These are phyloP conservation scores for Drosophila nebulosa DNA, from an alignment of 1,140 invertebrate genomes.

Conservation along the genomic window DNA sequence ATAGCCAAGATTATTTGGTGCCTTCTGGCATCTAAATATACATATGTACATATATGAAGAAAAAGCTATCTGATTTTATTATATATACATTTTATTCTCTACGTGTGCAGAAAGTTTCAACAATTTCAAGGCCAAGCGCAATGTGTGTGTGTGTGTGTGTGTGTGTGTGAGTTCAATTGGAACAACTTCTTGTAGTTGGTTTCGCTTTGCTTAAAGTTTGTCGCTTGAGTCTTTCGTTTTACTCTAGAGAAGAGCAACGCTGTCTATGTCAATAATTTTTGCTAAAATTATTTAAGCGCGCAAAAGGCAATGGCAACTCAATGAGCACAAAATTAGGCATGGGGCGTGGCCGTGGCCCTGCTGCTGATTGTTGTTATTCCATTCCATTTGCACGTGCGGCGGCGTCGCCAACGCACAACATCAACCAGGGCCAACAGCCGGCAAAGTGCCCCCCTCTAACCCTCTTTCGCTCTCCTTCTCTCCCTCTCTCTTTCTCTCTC, in stretches of 20 bases:
- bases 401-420: conserved; percentile 60
- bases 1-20: too few species aligned
- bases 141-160: conserved; percentile 31
- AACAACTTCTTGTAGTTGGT: conserved; percentile 16
- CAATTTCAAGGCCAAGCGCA: conserved; percentile 38
- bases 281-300: conserved; percentile 54
- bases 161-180: conserved; percentile 36
- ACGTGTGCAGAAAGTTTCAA: conserved; percentile 20
- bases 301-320: conserved; percentile 3
- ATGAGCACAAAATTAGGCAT: conserved; percentile 47
- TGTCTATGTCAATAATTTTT: conserved; percentile 10
- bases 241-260: not conserved
- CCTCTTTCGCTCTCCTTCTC: not conserved
- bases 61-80: too few species aligned
- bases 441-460: not conserved
- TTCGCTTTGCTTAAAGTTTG: conserved; percentile 51
- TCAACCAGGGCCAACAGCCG: not conserved
- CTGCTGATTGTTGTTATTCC: conserved; percentile 10
- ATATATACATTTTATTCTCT: not conserved
- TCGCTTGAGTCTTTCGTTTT: conserved; percentile 67
- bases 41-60: not conserved
- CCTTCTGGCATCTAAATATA: too few species aligned
- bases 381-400: conserved; percentile 56
- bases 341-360: conserved; percentile 12
- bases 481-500: not conserved